phyloP scores from a whole-genome alignment of 2,888 invertebrate genomes.

The Scaptodrosophila latifasciaeformis region DNA sequence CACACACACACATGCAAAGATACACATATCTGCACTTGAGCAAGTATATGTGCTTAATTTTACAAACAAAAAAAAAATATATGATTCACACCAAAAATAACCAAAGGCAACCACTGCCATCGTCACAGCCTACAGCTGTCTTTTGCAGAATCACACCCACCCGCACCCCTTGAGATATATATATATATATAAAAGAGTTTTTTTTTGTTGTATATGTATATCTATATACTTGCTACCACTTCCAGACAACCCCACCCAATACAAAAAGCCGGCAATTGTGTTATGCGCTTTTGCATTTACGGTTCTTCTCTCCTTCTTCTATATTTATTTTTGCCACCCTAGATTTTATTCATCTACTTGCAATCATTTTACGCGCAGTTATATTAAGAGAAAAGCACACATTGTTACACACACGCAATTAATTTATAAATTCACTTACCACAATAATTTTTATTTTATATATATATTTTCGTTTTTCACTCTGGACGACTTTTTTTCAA shows the following conservation, averaged over 20 bases:
- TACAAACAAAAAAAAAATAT: constrained; percentile 63
- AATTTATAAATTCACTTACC: neutral
- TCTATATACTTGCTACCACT: neutral
- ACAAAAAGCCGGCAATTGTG: too few species aligned
- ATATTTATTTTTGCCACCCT: neutral
- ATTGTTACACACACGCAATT: neutral
- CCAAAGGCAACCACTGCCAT: constrained; percentile 2
- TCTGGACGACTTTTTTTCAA: too few species aligned
- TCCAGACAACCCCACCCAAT: neutral
- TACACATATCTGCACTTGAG: constrained; percentile 11
- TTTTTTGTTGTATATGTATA: neutral
- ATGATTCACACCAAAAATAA: constrained; percentile 62
- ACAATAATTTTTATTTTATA: neutral
- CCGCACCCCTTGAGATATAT: constrained; percentile 7
- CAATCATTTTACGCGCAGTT: neutral
- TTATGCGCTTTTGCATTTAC: too few species aligned
- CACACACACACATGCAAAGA: constrained; percentile 9
- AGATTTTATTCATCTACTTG: too few species aligned
- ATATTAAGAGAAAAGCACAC: constrained; percentile 2
- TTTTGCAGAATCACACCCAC: constrained; percentile 44
- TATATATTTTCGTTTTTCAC: too few species aligned
- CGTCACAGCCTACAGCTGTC: constrained; percentile 44
- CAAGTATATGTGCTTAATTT: constrained; percentile 39
- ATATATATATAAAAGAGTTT: too few species aligned
- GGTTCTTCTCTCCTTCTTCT: neutral